Percentiles rank a stretch among this genome's conserved stretches.
Evolutionary conservation across 2,888 invertebrate species (phyloP).

Genomic region (Eulithis prunata): DNA sequence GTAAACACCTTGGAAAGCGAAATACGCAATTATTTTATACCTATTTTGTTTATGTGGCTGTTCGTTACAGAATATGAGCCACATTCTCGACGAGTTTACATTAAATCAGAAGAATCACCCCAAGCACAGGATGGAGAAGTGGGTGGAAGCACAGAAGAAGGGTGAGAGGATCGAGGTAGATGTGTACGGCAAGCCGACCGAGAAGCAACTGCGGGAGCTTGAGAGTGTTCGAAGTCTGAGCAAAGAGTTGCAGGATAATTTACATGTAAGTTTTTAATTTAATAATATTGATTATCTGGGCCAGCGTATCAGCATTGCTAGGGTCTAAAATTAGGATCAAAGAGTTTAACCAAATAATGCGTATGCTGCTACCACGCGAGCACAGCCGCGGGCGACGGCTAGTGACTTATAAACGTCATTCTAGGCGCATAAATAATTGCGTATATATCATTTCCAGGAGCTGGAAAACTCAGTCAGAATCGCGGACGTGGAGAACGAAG

Average conservation of each 20-base stretch:
- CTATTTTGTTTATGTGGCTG: no score
- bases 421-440: neutral
- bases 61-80: conserved; percentile 60
- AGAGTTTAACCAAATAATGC: no score
- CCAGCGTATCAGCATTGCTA: no score
- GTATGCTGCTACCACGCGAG: no score
- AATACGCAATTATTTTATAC: no score
- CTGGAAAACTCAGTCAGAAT: conserved; percentile 68
- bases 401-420: no score
- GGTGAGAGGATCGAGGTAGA: conserved; percentile 64
- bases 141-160: conserved; percentile 62
- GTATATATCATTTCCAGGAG: conserved; percentile 54
- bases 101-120: conserved; percentile 50
- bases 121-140: conserved; percentile 62
- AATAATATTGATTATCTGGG: no score
- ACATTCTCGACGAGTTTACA: conserved; percentile 51
- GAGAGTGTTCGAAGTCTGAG: conserved; percentile 72
- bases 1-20: no score
- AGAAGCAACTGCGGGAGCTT: conserved; percentile 67
- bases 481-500: conserved; percentile 67
- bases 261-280: conserved; percentile 55
- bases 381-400: no score
- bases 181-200: conserved; percentile 70
- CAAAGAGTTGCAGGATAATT: conserved; percentile 71
- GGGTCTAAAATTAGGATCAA: no score